A percentile compares a stretch with the other conserved stretches of the same genome.
Evolutionary conservation across 2,797 vertebrate genomes (phyloP).

Genomic region (Taenioides sp.): DNA sequence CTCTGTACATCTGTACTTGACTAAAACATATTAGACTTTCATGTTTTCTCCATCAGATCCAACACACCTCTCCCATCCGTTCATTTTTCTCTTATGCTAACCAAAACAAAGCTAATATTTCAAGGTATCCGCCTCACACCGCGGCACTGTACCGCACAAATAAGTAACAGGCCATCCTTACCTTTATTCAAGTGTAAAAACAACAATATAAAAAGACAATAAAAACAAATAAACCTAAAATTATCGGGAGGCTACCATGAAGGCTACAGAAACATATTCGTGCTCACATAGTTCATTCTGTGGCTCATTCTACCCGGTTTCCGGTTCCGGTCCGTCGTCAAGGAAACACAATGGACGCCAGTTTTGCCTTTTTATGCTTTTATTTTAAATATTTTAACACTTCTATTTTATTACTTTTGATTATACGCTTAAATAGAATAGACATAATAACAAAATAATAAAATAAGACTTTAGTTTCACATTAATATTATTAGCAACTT

Average conservation of each 20-base stretch:
- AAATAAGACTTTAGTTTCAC: too few species aligned
- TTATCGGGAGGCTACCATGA: neutral
- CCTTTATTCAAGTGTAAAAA: constrained; percentile 37
- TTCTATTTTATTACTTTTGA: neutral
- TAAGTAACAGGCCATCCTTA: constrained; percentile 38
- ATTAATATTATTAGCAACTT: too few species aligned
- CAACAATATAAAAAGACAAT: neutral
- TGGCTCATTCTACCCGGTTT: constrained; percentile 28
- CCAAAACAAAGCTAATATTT: constrained; percentile 18
- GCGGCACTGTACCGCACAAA: neutral
- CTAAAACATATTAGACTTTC: accelerated
- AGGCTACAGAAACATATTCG: constrained; percentile 14
- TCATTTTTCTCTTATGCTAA: constrained; percentile 10
- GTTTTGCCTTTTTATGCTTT: constrained; percentile 41
- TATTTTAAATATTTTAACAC: neutral
- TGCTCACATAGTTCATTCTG: constrained; percentile 61
- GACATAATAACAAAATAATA: too few species aligned
- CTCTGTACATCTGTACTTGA: accelerated
- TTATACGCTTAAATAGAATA: too few species aligned
- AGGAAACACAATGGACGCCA: constrained; percentile 22
- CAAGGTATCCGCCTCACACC: constrained; percentile 3
- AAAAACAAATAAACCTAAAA: constrained; percentile 6
- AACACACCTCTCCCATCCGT: neutral
- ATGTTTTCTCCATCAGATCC: neutral
- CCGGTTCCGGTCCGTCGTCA: constrained; percentile 61